Evolutionary conservation across 2,888 invertebrate genomes (phyloP), one percentile per base, ranked within the genome.

Genomic region (Aporophyla nigra): DNA sequence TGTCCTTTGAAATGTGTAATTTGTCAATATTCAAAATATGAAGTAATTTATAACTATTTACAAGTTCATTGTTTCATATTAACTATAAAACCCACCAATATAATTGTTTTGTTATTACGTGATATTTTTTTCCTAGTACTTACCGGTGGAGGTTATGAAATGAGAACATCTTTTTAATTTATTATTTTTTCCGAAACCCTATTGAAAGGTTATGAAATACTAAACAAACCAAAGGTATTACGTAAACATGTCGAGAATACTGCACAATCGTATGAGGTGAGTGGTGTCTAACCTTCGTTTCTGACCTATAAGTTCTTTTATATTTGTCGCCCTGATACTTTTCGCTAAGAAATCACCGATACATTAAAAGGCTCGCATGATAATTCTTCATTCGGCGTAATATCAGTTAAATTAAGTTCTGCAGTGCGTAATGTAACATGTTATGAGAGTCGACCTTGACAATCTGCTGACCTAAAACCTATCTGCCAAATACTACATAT

Each of bases 241-340:
- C 92, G 89, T 92, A 91, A 93, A 95, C 84, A 96, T 96, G 96
- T 96, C 96, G 84, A 94, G 96, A 90, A 95, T 96, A 92, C 93
- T 96, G 73, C 95, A 96, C 89, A 94, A 96, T 91, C 95, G 95
- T 78, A 90, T 96, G 90, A 95, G 96, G 96, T 96, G 91, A 90
- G 88, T 74, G 12, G 65, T 56, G 33, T 76, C 49, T 76, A 76
- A 78, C 73, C 74, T 83, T 73, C 21, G 33, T 59, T 76, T 3
- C 65, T 79, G 76, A 84, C 81, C 77, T 77, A 80, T 76, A 78
- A 82, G 70, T 77, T 81, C 56, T 54, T 70, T 14, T 53, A 63
- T 76, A 63, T 70, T 27, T 68, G 27, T 65, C 61, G 33, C 58
- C 67, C 73, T 78, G n/a, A 43, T 81, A 75, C 6, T 53, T 77